Evolutionary conservation across 2,797 vertebrate species (phyloP).

Genomic region (Coendou prehensilis): DNA sequence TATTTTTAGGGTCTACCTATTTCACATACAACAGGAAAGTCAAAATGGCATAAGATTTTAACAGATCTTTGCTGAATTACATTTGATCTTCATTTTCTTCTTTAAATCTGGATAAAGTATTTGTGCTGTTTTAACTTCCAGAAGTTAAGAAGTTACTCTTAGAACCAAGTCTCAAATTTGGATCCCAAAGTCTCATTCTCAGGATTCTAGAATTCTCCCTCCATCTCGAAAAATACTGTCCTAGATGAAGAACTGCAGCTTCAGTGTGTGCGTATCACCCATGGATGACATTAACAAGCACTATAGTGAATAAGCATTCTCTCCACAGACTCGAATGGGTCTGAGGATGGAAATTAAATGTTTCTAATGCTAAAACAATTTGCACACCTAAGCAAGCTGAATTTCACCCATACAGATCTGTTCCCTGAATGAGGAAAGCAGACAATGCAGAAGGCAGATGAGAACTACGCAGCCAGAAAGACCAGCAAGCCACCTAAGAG

Average conservation of each 20-base stretch:
- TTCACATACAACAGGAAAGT: background rate
- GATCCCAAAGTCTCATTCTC: background rate
- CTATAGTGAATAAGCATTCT: background rate
- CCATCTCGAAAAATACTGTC: background rate
- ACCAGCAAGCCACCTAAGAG: accelerated
- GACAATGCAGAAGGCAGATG: background rate
- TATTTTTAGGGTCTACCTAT: background rate
- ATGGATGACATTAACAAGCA: no score
- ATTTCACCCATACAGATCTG: background rate
- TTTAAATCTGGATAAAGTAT: constrained; percentile 19
- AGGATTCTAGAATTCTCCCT: background rate
- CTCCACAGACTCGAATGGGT: background rate
- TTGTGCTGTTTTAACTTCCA: background rate
- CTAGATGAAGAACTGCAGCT: background rate
- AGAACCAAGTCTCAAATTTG: background rate
- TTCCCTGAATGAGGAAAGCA: background rate
- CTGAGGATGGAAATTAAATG: background rate
- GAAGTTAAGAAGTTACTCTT: background rate
- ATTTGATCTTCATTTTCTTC: background rate
- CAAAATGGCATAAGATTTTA: background rate
- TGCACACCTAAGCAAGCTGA: background rate
- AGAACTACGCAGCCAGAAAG: background rate
- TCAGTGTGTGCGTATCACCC: background rate
- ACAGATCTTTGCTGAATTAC: background rate
- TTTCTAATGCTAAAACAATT: background rate